Evolutionary conservation across 92 coral and sea anemone genomes (phyloP).

Genomic region (Epizoanthus stellaris): DNA sequence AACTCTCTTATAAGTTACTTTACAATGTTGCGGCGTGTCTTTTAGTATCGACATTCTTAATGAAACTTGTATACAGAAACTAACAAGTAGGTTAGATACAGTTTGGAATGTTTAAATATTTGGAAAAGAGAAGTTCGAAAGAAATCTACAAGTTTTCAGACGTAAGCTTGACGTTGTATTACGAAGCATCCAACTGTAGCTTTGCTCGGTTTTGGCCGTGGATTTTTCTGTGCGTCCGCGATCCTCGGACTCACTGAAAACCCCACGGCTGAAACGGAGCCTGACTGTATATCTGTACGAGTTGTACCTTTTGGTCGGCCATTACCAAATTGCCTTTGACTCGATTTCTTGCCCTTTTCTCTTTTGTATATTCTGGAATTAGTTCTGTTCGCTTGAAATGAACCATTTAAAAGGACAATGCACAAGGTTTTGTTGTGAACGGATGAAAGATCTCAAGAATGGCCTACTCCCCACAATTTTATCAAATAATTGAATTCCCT

Average conservation of each 20-base stretch:
- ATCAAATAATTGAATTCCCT: too few relatives aligned
- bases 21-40: not conserved
- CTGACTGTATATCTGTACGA: too few relatives aligned
- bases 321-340: too few relatives aligned
- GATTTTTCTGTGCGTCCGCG: too few relatives aligned
- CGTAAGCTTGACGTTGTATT: not conserved
- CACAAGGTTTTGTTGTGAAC: not conserved
- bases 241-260: too few relatives aligned
- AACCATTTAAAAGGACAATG: too few relatives aligned
- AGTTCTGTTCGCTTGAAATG: too few relatives aligned
- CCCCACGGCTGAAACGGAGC: too few relatives aligned
- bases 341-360: too few relatives aligned
- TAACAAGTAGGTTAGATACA: not conserved
- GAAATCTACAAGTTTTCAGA: not conserved
- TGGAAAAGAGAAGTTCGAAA: not conserved
- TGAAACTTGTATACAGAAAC: slow-evolving; percentile 5
- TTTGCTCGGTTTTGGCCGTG: too few relatives aligned
- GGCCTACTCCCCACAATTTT: not conserved
- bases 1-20: not conserved
- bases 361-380: too few relatives aligned
- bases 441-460: not conserved
- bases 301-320: too few relatives aligned
- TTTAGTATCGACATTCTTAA: not conserved
- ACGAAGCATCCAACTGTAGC: not conserved
- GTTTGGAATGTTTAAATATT: not conserved